Conservation (phyloP, 2,888 invertebrate genomes). For the Philonicus albiceps region DNA sequence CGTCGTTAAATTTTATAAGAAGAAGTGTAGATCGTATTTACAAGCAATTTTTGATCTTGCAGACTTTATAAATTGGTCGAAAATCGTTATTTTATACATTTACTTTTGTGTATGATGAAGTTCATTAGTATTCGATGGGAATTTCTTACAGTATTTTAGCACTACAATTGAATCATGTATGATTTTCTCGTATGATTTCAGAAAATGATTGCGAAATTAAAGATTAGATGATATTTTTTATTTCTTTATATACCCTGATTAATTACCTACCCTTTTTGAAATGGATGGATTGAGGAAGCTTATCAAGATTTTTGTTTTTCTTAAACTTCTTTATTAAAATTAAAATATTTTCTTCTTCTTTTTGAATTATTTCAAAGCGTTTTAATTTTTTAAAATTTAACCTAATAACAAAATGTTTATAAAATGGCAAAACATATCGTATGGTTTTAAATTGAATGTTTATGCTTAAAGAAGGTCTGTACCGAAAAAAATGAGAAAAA, state of each 20-base stretch:
- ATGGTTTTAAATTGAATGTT: neutral
- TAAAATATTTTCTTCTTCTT: neutral
- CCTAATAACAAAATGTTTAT: neutral
- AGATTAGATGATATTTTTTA: neutral
- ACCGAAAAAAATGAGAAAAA: neutral
- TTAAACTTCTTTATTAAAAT: neutral
- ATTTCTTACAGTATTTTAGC: neutral
- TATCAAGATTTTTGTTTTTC: neutral
- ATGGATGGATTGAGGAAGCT: conserved; percentile 31
- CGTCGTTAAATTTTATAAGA: neutral
- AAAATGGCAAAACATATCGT: neutral
- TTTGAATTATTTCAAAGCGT: neutral
- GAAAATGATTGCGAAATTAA: neutral
- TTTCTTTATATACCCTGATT: conserved; percentile 26
- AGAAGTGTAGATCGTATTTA: neutral
- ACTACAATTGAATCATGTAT: neutral
- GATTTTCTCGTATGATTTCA: neutral
- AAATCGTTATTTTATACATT: neutral
- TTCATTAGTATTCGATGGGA: neutral
- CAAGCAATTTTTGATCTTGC: neutral
- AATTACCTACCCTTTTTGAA: conserved; percentile 14
- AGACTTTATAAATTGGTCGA: conserved; percentile 26
- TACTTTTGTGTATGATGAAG: neutral
- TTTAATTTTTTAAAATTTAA: neutral
- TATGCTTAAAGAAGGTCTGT: too few relatives aligned